phyloP scores from a whole-genome alignment of 2,888 invertebrate species.

The Eupithecia inturbata region DNA sequence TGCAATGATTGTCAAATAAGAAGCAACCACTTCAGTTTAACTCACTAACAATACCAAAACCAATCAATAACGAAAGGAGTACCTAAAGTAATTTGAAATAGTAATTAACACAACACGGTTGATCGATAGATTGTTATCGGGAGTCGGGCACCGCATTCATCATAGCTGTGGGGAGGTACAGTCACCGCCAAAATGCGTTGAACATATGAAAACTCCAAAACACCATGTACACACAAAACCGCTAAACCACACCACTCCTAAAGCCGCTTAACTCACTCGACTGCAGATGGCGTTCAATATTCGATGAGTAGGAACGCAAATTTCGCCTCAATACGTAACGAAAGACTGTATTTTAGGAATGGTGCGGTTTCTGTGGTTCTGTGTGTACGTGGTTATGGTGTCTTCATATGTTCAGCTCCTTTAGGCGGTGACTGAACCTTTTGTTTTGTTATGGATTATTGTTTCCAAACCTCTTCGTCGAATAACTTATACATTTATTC shows the following conservation, averaged over 20 bases:
- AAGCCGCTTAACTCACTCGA: neutral
- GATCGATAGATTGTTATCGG: constrained; percentile 63
- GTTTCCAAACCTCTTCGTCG: constrained; percentile 49
- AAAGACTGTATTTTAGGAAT: neutral
- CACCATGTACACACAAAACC: neutral
- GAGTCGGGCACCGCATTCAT: constrained; percentile 56
- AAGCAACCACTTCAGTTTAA: constrained; percentile 45
- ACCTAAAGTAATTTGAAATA: constrained; percentile 62
- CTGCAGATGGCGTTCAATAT: neutral
- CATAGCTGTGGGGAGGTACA: constrained; percentile 48
- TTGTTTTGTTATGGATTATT: constrained; percentile 40
- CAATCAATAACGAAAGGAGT: constrained; percentile 62
- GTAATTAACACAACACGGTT: constrained; percentile 69
- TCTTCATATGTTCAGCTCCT: neutral
- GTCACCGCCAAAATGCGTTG: neutral
- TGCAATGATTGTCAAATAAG: neutral
- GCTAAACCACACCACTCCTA: neutral
- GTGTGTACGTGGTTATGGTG: neutral
- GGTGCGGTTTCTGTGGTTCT: neutral
- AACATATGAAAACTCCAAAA: neutral
- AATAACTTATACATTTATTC: constrained; percentile 25
- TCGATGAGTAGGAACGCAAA: neutral
- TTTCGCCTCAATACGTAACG: neutral
- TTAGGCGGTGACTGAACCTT: neutral
- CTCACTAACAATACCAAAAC: constrained; percentile 58